A percentile compares a stretch with the other conserved stretches of the same genome.
These are phyloP conservation scores for Beroe ovata DNA, from an alignment of 37 sponge, comb jelly and placozoan species.

Conservation along the genomic window DNA sequence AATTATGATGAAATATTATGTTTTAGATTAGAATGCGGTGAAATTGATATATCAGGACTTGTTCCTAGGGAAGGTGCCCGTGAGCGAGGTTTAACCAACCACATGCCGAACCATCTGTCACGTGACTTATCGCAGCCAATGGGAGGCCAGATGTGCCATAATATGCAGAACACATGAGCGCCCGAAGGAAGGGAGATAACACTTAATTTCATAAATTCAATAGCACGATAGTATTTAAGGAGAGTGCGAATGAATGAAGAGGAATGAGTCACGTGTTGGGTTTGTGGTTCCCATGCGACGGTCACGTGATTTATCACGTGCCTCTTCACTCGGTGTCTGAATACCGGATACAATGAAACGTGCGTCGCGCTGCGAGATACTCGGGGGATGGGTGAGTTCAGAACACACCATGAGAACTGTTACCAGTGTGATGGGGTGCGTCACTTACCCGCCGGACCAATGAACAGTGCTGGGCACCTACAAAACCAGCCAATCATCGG, in stretches of 20 bases:
- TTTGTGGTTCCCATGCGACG: background rate
- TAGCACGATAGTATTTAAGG: conserved; percentile 63
- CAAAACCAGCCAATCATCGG: conserved; percentile 31
- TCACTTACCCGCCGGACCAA: too few species aligned
- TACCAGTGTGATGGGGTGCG: too few species aligned
- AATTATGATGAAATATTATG: background rate
- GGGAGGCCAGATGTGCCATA: background rate
- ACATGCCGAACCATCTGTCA: background rate
- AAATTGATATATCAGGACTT: conserved; percentile 46
- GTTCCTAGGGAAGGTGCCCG: background rate
- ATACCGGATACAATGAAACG: conserved; percentile 13
- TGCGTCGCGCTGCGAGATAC: conserved; percentile 46
- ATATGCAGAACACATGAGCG: conserved; percentile 52
- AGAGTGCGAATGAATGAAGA: conserved; percentile 3
- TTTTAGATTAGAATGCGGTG: conserved; percentile 46
- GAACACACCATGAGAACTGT: too few species aligned
- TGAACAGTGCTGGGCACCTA: background rate
- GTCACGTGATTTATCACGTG: background rate
- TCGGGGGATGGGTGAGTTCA: too few species aligned
- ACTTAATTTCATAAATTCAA: conserved; percentile 66
- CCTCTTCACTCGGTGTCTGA: conserved; percentile 2
- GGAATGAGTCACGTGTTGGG: conserved; percentile 7
- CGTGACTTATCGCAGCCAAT: conserved; percentile 18
- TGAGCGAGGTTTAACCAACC: background rate
- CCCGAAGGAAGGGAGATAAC: conserved; percentile 15